Percentiles rank a stretch among this genome's conserved stretches.
Evolutionary conservation across 2,888 invertebrate species (phyloP).

Genomic region (Eugnorisma glareosa): DNA sequence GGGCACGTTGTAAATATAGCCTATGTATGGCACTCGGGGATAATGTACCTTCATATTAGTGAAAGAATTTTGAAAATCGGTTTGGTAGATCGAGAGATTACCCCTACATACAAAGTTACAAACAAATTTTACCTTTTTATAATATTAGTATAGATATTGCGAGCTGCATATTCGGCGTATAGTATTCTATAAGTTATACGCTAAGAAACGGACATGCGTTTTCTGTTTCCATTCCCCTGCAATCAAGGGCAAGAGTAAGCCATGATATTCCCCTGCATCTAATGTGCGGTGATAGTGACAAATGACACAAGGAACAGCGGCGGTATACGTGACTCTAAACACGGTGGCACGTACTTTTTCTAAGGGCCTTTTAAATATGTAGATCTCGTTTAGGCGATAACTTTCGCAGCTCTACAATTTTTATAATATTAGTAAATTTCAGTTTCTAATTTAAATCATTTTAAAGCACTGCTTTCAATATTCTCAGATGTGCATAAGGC

Average conservation of each 20-base stretch:
- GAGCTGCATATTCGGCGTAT: neutral
- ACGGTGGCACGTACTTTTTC: slow-evolving; percentile 2
- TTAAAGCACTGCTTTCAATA: neutral
- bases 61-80: too few species aligned
- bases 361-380: neutral
- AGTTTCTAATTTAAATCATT: slow-evolving; percentile 1
- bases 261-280: neutral
- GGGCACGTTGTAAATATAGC: too few species aligned
- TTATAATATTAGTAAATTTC: neutral
- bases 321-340: slow-evolving; percentile 23
- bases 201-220: neutral
- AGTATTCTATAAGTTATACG: too few species aligned
- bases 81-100: too few species aligned
- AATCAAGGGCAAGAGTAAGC: slow-evolving; percentile 3
- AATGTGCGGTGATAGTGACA: slow-evolving; percentile 8
- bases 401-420: neutral
- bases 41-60: too few species aligned
- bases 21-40: too few species aligned
- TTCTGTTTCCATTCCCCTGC: neutral
- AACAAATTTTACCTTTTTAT: too few species aligned
- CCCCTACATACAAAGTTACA: too few species aligned
- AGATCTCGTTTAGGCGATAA: slow-evolving; percentile 1
- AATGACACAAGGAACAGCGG: neutral
- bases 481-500: neutral
- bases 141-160: too few species aligned